Evolutionary conservation across 2,888 invertebrate species (phyloP).

Genomic region (Pantelozetes paolii): DNA sequence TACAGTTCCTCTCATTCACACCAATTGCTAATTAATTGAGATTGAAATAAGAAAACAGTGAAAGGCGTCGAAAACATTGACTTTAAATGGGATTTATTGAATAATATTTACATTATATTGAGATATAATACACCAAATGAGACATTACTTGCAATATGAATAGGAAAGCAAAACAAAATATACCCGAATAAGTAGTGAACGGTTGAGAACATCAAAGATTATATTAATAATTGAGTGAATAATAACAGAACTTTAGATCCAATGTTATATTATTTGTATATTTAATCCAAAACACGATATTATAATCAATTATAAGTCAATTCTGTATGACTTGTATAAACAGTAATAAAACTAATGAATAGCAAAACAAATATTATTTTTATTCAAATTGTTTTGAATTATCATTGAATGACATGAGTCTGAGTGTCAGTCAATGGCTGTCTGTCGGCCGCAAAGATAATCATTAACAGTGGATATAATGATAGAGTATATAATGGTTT

Average conservation of each 20-base stretch:
- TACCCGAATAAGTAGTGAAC: too few relatives aligned
- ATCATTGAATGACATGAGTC: constrained; percentile 2
- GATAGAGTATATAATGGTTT: constrained; percentile 32
- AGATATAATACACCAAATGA: too few relatives aligned
- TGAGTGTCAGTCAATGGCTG: background rate
- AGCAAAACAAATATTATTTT: constrained; percentile 32
- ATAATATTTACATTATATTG: too few relatives aligned
- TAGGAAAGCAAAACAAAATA: too few relatives aligned
- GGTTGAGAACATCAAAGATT: too few relatives aligned
- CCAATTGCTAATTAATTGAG: background rate
- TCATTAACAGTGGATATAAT: constrained; percentile 42
- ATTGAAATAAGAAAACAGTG: too few relatives aligned
- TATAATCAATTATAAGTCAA: constrained; percentile 15
- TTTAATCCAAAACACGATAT: background rate
- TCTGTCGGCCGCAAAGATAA: constrained; percentile 35
- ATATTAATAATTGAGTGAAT: too few relatives aligned
- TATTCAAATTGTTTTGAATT: constrained; percentile 20
- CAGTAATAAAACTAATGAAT: constrained; percentile 33
- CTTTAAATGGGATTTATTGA: too few relatives aligned
- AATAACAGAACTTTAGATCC: too few relatives aligned
- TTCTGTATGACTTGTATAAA: constrained; percentile 6
- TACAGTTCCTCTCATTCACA: background rate
- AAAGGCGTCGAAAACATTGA: too few relatives aligned
- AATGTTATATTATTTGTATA: too few relatives aligned
- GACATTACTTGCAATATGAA: too few relatives aligned